Evolutionary conservation across 2,113 vertebrate genomes (phyloP).

Genomic region (Periophthalmus modestus): DNA sequence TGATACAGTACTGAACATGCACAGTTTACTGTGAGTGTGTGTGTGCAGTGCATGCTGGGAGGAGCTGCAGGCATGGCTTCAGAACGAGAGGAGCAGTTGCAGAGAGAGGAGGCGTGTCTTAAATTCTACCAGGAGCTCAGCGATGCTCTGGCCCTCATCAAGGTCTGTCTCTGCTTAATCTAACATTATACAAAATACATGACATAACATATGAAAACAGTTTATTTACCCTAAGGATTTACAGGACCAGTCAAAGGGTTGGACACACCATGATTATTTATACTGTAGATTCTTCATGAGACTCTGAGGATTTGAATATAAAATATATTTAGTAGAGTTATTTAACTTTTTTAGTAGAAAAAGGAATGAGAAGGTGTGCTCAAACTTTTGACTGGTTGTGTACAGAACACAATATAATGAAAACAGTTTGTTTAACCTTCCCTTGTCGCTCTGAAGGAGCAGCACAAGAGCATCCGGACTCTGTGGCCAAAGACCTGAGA

Average conservation of each 20-base stretch:
- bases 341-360: too few relatives aligned
- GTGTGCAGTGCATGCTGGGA: slow-evolving; percentile 81
- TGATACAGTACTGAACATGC: too few relatives aligned
- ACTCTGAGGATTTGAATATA: too few relatives aligned
- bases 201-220: neutral
- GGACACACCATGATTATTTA: too few relatives aligned
- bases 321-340: neutral
- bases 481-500: slow-evolving; percentile 80
- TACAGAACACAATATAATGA: too few relatives aligned
- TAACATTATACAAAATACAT: neutral
- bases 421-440: too few relatives aligned
- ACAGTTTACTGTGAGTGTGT: neutral
- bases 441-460: slow-evolving; percentile 73
- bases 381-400: too few relatives aligned
- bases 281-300: too few relatives aligned
- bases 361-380: too few relatives aligned
- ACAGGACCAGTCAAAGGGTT: too few relatives aligned
- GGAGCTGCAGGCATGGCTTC: slow-evolving; percentile 76
- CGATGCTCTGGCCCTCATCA: slow-evolving; percentile 80
- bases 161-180: slow-evolving; percentile 69
- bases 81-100: slow-evolving; percentile 70
- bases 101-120: slow-evolving; percentile 75
- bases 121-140: slow-evolving; percentile 79
- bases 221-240: too few relatives aligned
- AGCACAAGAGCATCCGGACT: slow-evolving; percentile 81